Percentiles rank a stretch among this genome's conserved stretches.
Evolutionary conservation across 1,140 invertebrate genomes (phyloP).

Genomic region (Drosophila mayri): DNA sequence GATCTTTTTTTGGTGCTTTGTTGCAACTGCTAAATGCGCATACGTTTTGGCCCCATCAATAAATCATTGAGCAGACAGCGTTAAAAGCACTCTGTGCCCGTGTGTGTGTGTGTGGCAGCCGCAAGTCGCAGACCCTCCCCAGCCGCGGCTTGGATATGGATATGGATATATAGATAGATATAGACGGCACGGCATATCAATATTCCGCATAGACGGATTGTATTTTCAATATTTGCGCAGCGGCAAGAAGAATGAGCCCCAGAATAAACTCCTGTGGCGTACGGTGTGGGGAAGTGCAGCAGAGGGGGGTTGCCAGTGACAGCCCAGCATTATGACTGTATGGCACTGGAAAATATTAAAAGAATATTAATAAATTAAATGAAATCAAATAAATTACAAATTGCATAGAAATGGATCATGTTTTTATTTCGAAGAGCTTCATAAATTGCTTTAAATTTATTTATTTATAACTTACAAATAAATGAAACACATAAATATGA

Average conservation of each 20-base stretch:
- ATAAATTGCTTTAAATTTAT: neutral
- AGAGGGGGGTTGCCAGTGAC: neutral
- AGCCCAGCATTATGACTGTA: neutral
- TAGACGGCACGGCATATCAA: conserved; percentile 73
- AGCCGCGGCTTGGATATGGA: conserved; percentile 11
- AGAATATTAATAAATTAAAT: neutral
- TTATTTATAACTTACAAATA: neutral
- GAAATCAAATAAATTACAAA: neutral
- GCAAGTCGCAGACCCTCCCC: conserved; percentile 28
- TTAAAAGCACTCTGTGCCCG: conserved; percentile 70
- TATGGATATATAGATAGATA: conserved; percentile 46
- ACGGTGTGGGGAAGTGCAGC: neutral
- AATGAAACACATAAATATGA: neutral
- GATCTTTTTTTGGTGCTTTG: conserved; percentile 40
- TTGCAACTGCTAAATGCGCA: conserved; percentile 70
- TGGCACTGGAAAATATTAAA: conserved; percentile 6
- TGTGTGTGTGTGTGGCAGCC: conserved; percentile 37
- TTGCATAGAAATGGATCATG: neutral
- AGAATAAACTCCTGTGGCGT: conserved; percentile 37
- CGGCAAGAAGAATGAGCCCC: conserved; percentile 53
- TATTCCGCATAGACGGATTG: conserved; percentile 81
- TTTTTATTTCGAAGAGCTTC: neutral
- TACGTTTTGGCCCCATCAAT: conserved; percentile 69
- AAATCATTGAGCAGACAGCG: conserved; percentile 79
- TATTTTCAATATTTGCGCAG: conserved; percentile 83